phyloP scores from a whole-genome alignment of 2,113 vertebrate genomes.

The Elephas maximus region DNA sequence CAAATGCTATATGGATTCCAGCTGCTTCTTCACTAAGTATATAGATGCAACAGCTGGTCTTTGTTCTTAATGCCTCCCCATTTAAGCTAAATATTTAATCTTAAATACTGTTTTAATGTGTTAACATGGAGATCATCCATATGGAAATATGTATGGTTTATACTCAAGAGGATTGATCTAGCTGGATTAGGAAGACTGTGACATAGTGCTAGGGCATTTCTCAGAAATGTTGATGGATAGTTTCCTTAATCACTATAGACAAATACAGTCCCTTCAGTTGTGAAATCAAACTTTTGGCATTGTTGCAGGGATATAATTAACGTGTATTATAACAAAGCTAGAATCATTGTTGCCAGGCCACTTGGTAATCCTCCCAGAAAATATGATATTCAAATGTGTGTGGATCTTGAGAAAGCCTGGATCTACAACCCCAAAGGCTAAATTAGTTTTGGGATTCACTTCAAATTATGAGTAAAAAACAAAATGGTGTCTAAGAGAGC shows the following conservation, averaged over 20 bases:
- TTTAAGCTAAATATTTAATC: conserved; percentile 60
- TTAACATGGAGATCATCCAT: not conserved
- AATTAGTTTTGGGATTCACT: conserved; percentile 4
- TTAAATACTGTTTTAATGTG: conserved; percentile 26
- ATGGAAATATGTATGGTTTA: conserved; percentile 44
- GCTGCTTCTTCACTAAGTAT: conserved; percentile 42
- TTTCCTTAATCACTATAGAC: not conserved
- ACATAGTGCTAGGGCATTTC: not conserved
- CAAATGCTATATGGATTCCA: conserved; percentile 53
- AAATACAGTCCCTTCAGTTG: not conserved
- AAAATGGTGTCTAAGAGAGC: not conserved
- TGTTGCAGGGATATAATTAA: conserved; percentile 29
- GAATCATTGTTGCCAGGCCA: not conserved
- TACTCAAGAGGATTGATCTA: not conserved
- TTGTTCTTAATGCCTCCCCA: conserved; percentile 50
- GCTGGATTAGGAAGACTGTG: not conserved
- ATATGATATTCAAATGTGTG: not conserved
- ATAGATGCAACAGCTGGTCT: conserved; percentile 59
- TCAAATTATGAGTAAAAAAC: not conserved
- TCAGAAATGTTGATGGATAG: not conserved
- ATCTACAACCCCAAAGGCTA: not conserved
- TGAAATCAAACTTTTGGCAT: not conserved
- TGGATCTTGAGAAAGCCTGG: not conserved
- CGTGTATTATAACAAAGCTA: not conserved
- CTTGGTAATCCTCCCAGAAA: not conserved